Evolutionary conservation across 2,888 invertebrate species (phyloP).

Genomic region (Heliconius cydno): DNA sequence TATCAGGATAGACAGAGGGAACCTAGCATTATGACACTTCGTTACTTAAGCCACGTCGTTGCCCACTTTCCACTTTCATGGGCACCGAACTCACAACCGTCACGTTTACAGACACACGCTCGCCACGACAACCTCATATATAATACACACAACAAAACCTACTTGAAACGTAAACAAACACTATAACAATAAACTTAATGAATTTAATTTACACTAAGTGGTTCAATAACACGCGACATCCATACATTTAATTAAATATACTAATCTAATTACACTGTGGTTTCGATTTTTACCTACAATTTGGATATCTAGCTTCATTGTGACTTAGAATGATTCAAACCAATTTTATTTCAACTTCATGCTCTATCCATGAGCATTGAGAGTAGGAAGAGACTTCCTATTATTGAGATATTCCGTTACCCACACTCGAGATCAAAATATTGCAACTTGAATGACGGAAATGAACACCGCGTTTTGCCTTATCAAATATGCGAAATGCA

Average conservation of each 20-base stretch:
- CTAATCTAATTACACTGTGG: slow-evolving; percentile 10
- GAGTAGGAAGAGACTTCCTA: not conserved
- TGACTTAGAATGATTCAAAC: not conserved
- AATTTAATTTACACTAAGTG: slow-evolving; percentile 5
- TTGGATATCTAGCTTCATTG: not conserved
- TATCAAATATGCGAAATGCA: too few relatives aligned
- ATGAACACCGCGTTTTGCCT: too few relatives aligned
- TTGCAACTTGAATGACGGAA: too few relatives aligned
- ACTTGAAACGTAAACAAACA: not conserved
- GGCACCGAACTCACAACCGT: not conserved
- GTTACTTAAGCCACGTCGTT: not conserved
- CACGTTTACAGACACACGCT: not conserved
- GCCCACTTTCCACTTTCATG: too few relatives aligned
- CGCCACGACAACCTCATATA: not conserved
- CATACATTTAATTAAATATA: slow-evolving; percentile 21
- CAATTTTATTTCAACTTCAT: not conserved
- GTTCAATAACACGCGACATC: slow-evolving; percentile 4
- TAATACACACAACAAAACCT: not conserved
- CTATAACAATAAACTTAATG: not conserved
- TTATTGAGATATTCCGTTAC: not conserved
- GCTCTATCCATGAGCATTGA: not conserved
- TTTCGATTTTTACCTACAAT: not conserved
- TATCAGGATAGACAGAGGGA: not conserved
- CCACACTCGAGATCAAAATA: too few relatives aligned
- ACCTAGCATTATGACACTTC: not conserved